Conservation (phyloP, 2,888 invertebrate species). For the Helleia helle region DNA sequence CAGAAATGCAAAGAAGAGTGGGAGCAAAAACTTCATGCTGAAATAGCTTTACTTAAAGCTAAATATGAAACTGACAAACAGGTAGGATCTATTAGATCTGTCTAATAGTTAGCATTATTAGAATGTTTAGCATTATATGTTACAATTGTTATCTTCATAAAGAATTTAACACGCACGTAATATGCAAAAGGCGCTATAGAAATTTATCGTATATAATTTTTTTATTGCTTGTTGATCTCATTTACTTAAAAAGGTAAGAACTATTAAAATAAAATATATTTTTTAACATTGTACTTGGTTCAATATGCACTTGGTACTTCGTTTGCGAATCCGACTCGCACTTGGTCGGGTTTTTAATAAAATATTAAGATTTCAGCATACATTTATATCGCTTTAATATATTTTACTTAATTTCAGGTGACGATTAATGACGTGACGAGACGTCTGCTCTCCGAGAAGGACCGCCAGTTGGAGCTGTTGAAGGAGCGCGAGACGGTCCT, state of each 20-base stretch:
- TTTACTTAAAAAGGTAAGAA: too few species aligned
- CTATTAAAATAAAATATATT: too few species aligned
- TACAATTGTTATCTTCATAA: not conserved
- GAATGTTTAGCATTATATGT: not conserved
- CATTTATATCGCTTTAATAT: too few species aligned
- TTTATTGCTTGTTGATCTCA: too few species aligned
- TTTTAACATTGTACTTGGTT: too few species aligned
- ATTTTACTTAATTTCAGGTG: constrained; percentile 31
- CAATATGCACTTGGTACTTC: too few species aligned
- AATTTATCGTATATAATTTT: too few species aligned
- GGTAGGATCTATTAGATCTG: constrained; percentile 27
- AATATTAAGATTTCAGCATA: constrained; percentile 7
- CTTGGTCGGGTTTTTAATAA: not conserved
- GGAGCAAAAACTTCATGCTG: constrained; percentile 64
- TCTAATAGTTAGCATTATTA: too few species aligned
- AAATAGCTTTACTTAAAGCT: constrained; percentile 42
- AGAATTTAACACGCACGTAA: too few species aligned
- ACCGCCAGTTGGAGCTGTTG: constrained; percentile 78
- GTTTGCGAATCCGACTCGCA: too few species aligned
- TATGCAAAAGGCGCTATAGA: too few species aligned
- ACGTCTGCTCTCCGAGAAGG: constrained; percentile 80
- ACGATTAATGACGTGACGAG: constrained; percentile 78
- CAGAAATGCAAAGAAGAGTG: constrained; percentile 75
- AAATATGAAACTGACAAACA: constrained; percentile 72
- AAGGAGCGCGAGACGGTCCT: constrained; percentile 76